Evolutionary conservation across 1,140 invertebrate genomes (phyloP).

Genomic region (Diploscapter pachys): DNA sequence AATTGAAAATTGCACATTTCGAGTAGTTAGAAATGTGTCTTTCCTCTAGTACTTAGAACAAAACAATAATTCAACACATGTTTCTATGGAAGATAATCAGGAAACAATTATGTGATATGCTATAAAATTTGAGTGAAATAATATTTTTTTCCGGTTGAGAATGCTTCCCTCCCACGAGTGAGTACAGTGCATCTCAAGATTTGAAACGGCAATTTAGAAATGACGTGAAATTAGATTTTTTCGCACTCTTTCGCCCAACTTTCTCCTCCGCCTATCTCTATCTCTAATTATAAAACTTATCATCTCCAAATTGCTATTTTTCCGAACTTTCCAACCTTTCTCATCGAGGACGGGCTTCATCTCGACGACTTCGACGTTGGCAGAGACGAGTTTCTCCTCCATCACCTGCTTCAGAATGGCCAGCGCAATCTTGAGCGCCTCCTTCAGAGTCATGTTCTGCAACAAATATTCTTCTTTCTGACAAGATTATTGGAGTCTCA

Average conservation of each 20-base stretch:
- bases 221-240: no score
- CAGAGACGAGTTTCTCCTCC: constrained; percentile 97
- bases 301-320: neutral
- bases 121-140: neutral
- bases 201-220: no score
- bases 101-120: neutral
- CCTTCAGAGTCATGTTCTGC: constrained; percentile 90
- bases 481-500: constrained; percentile 52
- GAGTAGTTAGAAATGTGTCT: neutral
- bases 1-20: neutral
- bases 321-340: constrained; percentile 29
- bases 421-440: constrained; percentile 84
- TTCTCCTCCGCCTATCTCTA: no score
- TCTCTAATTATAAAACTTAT: neutral
- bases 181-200: no score
- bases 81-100: neutral
- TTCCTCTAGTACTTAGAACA: constrained; percentile 5
- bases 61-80: neutral
- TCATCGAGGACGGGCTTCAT: constrained; percentile 47
- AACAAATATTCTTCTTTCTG: constrained; percentile 59
- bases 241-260: no score
- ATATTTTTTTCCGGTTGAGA: neutral
- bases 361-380: constrained; percentile 84
- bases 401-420: constrained; percentile 98
- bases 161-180: no score